Conservation (phyloP, 2,113 vertebrate genomes). For the Campylorhamphus procurvoides region DNA sequence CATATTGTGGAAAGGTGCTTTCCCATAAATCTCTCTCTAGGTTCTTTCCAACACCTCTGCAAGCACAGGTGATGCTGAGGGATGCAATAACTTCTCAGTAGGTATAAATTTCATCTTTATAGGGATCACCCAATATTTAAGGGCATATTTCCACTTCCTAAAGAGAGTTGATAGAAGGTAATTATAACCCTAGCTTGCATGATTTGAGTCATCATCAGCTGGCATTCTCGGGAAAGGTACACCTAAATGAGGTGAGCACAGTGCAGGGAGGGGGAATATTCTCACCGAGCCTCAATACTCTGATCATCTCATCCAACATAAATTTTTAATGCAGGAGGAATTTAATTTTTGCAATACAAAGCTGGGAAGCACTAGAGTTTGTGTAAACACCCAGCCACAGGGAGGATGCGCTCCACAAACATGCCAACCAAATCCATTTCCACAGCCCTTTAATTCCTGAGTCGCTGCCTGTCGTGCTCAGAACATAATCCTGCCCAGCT, state of each 20-base stretch:
- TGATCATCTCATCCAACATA: conserved; percentile 53
- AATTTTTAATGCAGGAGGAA: conserved; percentile 59
- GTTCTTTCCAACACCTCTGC: not conserved
- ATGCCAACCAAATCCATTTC: not conserved
- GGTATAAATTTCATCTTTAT: not conserved
- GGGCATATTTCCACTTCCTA: not conserved
- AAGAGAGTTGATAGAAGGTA: not conserved
- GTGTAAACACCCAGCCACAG: conserved; percentile 51
- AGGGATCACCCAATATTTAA: not conserved
- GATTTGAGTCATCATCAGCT: not conserved
- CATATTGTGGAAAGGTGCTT: not conserved
- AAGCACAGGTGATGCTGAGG: not conserved
- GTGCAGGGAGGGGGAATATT: not conserved
- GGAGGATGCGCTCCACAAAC: conserved; percentile 17
- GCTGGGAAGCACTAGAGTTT: conserved; percentile 24
- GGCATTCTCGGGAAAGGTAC: not conserved
- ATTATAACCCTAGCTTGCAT: not conserved
- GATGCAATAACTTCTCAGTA: not conserved
- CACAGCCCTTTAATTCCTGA: not conserved
- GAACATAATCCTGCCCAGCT: not conserved
- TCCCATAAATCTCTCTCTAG: not conserved
- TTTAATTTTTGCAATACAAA: conserved; percentile 58
- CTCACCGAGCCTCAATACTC: not conserved
- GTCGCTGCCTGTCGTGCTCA: not conserved
- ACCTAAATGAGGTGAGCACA: not conserved